phyloP scores from a whole-genome alignment of 2,888 invertebrate genomes.

The Cryptocephalus primarius region DNA sequence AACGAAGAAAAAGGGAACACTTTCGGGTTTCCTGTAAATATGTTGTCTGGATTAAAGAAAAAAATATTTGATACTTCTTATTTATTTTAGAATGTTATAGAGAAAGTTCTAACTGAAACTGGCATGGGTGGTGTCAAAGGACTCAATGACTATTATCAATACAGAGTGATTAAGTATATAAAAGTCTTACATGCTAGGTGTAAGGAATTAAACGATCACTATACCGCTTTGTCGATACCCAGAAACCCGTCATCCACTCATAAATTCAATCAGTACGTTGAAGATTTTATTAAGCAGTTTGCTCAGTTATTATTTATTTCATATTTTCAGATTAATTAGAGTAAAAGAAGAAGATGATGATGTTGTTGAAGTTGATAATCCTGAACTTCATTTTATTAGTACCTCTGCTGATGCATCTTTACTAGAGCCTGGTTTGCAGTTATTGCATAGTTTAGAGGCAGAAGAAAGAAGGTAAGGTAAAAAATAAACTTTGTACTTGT shows the following conservation, averaged over 20 bases:
- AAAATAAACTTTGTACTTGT: constrained; percentile 4
- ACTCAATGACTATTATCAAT: constrained; percentile 48
- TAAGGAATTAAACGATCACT: constrained; percentile 25
- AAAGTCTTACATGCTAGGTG: constrained; percentile 27
- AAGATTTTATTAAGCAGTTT: background rate
- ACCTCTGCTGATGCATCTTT: constrained; percentile 27
- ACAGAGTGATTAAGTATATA: constrained; percentile 31
- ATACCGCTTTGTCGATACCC: constrained; percentile 22
- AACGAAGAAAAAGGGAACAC: constrained; percentile 35
- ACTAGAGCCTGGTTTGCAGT: constrained; percentile 29
- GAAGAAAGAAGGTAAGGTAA: constrained; percentile 17
- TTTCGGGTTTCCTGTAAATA: constrained; percentile 41
- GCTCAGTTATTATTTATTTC: background rate
- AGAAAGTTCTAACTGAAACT: constrained; percentile 48
- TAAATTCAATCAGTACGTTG: constrained; percentile 23
- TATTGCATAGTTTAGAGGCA: constrained; percentile 30
- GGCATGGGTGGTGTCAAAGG: constrained; percentile 47
- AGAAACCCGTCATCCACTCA: constrained; percentile 21
- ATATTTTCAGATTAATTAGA: constrained; percentile 17
- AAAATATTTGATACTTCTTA: background rate
- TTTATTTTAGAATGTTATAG: constrained; percentile 44
- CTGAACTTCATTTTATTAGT: constrained; percentile 26
- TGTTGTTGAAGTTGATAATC: constrained; percentile 23
- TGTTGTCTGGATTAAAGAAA: background rate
- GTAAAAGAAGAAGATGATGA: constrained; percentile 27